Percentiles rank a stretch among this genome's conserved stretches.
Evolutionary conservation across 2,888 invertebrate genomes (phyloP).

Genomic region (Thereva unica): DNA sequence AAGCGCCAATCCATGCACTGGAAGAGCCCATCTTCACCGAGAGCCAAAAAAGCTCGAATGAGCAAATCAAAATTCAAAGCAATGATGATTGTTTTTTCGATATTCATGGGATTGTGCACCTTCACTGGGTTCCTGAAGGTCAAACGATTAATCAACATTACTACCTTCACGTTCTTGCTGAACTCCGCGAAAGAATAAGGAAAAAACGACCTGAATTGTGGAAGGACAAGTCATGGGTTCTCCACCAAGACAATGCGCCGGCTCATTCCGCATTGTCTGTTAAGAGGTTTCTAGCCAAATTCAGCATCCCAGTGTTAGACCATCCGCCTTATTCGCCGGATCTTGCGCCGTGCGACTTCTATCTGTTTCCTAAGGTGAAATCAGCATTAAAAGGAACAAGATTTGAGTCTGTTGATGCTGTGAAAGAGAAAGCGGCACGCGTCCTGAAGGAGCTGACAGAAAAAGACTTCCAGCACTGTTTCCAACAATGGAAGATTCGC

Average conservation of each 20-base stretch:
- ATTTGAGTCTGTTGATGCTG: too few species aligned
- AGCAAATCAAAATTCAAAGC: slow-evolving; percentile 35
- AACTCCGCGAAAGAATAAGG: slow-evolving; percentile 20
- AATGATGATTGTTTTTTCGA: slow-evolving; percentile 44
- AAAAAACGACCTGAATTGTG: slow-evolving; percentile 14
- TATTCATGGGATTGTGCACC: slow-evolving; percentile 39
- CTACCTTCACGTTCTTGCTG: slow-evolving; percentile 10
- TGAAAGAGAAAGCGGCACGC: too few species aligned
- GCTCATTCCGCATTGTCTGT: neutral
- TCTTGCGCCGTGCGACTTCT: too few species aligned
- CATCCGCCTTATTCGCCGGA: too few species aligned
- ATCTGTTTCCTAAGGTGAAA: too few species aligned
- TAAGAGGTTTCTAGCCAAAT: neutral
- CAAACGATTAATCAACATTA: slow-evolving; percentile 24
- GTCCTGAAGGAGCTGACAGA: too few species aligned
- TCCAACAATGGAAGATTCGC: too few species aligned
- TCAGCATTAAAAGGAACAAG: too few species aligned
- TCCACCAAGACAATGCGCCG: slow-evolving; percentile 5
- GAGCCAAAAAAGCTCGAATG: slow-evolving; percentile 37
- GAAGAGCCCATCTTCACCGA: slow-evolving; percentile 18
- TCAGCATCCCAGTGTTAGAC: neutral
- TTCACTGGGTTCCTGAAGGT: slow-evolving; percentile 25
- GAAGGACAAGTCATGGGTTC: slow-evolving; percentile 2
- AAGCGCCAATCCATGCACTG: slow-evolving; percentile 40
- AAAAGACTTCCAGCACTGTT: too few species aligned